A percentile compares a stretch with the other conserved stretches of the same genome.
Evolutionary conservation across 2,113 vertebrate genomes (phyloP).

Genomic region (Heteronetta atricapilla): DNA sequence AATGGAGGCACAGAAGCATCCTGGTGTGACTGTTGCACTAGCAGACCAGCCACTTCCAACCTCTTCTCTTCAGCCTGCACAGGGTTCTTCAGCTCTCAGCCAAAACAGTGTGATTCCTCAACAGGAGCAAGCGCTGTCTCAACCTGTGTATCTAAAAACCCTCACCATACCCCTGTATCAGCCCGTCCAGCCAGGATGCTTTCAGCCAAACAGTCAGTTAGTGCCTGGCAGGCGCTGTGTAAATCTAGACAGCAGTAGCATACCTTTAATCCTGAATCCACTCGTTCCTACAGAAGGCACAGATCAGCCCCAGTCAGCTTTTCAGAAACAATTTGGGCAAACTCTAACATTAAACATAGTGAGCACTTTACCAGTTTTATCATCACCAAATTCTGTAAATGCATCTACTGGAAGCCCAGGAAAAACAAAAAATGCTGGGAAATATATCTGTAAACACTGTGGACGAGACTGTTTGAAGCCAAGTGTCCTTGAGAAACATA

Average conservation of each 20-base stretch:
- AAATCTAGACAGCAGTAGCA: conserved; percentile 16
- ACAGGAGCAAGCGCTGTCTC: conserved; percentile 69
- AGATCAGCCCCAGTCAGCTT: not conserved
- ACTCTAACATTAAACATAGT: conserved; percentile 86
- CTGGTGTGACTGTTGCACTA: not conserved
- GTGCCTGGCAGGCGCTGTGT: conserved; percentile 12
- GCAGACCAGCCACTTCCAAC: not conserved
- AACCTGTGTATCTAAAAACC: conserved; percentile 85
- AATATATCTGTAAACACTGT: conserved; percentile 90
- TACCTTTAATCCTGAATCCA: conserved; percentile 75
- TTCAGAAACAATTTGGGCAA: conserved; percentile 76
- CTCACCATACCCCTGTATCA: conserved; percentile 80
- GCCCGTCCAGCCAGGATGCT: conserved; percentile 61
- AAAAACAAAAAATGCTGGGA: conserved; percentile 83
- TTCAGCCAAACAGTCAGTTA: conserved; percentile 52
- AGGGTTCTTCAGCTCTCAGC: conserved; percentile 21
- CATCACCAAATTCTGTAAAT: conserved; percentile 52
- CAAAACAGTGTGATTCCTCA: conserved; percentile 4
- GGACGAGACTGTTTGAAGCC: conserved; percentile 95
- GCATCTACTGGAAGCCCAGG: conserved; percentile 44
- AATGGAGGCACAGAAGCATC: conserved; percentile 70
- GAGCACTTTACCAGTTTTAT: conserved; percentile 78
- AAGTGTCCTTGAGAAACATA: conserved; percentile 95
- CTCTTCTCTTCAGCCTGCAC: not conserved
- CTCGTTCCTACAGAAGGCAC: conserved; percentile 47